A percentile compares a stretch with the other conserved stretches of the same genome.
Conservation (phyloP, 2,113 vertebrate species). For the Peromyscus californicus region DNA sequence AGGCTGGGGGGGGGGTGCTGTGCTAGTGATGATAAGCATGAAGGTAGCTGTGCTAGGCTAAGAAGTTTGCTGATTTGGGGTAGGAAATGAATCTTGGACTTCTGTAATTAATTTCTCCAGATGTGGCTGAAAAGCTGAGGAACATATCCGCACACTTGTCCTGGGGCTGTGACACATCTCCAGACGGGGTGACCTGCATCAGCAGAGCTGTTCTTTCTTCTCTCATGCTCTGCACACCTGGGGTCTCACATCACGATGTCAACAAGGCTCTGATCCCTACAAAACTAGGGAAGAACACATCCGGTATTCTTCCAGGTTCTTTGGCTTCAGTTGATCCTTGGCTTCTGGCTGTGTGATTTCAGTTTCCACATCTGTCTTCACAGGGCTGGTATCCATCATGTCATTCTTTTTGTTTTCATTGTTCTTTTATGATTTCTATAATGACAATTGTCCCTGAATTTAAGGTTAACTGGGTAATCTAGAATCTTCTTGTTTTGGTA, state of each 20-base stretch:
- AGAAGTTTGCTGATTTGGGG: not conserved
- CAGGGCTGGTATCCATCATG: too few species aligned
- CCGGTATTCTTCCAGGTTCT: not conserved
- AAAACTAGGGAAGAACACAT: rapidly evolving
- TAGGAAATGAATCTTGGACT: not conserved
- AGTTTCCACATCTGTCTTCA: not conserved
- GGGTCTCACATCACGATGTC: not conserved
- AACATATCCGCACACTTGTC: not conserved
- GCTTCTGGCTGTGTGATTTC: not conserved
- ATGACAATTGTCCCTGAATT: not conserved
- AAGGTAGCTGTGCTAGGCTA: not conserved
- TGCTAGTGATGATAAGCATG: too few species aligned
- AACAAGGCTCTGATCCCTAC: too few species aligned
- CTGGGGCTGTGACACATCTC: not conserved
- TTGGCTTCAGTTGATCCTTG: not conserved
- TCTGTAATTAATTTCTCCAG: not conserved
- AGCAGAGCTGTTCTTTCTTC: not conserved
- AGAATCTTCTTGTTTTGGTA: not conserved
- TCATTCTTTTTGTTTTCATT: too few species aligned
- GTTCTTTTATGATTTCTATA: not conserved
- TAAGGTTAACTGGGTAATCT: not conserved
- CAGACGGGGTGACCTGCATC: not conserved
- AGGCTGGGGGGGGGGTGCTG: not conserved
- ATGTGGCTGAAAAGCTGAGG: too few species aligned
- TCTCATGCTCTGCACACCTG: too few species aligned